Conservation (phyloP, 2,797 vertebrate species). For the Enteromius afrohamiltoni region DNA sequence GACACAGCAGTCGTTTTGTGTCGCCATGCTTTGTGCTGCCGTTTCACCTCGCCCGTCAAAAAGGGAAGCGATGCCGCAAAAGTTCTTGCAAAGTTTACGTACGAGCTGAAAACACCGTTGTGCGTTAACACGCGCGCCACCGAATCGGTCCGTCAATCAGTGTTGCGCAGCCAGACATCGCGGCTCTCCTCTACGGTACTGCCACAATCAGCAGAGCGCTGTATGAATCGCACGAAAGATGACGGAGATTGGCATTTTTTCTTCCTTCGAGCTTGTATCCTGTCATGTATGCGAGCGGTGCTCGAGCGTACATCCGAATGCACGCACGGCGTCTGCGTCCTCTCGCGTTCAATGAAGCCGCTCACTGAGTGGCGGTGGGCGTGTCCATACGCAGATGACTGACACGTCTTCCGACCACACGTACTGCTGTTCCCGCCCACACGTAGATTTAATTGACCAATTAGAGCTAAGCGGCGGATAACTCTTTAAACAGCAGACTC, state of each 20-base stretch:
- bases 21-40: slow-evolving; percentile 79
- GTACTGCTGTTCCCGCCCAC: slow-evolving; percentile 49
- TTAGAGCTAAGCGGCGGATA: slow-evolving; percentile 41
- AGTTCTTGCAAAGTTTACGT: slow-evolving; percentile 40
- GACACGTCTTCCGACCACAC: slow-evolving; percentile 59
- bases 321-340: slow-evolving; percentile 45
- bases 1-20: slow-evolving; percentile 88
- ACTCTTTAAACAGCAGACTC: slow-evolving; percentile 60
- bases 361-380: slow-evolving; percentile 47
- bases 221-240: slow-evolving; percentile 51
- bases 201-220: neutral
- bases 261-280: slow-evolving; percentile 65
- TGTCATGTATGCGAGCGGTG: slow-evolving; percentile 61
- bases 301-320: slow-evolving; percentile 46
- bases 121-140: slow-evolving; percentile 55
- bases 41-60: slow-evolving; percentile 36
- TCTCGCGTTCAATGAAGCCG: slow-evolving; percentile 58
- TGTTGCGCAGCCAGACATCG: slow-evolving; percentile 39
- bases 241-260: slow-evolving; percentile 17
- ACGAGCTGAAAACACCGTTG: slow-evolving; percentile 42
- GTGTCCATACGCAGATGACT: slow-evolving; percentile 60
- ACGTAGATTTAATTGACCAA: slow-evolving; percentile 58
- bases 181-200: neutral
- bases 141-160: slow-evolving; percentile 64
- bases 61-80: slow-evolving; percentile 43